A percentile compares a stretch with the other conserved stretches of the same genome.
Conservation (phyloP, 2,888 invertebrate genomes). For the Clitarchus hookeri region DNA sequence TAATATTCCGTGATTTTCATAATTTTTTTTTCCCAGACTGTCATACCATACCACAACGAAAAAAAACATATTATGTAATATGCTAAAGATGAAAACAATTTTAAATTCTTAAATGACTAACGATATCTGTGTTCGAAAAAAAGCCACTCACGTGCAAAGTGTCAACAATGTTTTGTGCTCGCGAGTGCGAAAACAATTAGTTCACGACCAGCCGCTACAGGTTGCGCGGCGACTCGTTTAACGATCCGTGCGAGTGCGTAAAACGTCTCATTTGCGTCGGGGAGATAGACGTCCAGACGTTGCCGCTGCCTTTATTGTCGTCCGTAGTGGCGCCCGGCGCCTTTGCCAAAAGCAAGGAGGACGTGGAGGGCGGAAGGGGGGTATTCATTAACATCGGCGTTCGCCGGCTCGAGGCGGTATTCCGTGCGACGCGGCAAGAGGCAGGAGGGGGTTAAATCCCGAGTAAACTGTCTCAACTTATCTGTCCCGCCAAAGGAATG, state of each 20-base stretch:
- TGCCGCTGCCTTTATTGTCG: background rate
- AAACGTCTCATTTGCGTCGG: background rate
- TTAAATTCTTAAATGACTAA: too few relatives aligned
- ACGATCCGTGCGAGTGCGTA: background rate
- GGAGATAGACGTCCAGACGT: background rate
- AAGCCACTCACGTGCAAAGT: too few relatives aligned
- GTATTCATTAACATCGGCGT: background rate
- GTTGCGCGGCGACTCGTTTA: background rate
- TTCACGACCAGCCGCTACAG: too few relatives aligned
- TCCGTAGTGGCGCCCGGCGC: background rate
- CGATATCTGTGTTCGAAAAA: too few relatives aligned
- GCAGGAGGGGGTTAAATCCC: background rate
- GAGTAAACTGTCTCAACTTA: slow-evolving; percentile 14
- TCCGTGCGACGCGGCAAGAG: background rate
- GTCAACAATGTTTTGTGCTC: too few relatives aligned
- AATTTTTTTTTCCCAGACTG: too few relatives aligned
- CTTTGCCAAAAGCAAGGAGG: background rate
- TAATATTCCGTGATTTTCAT: too few relatives aligned
- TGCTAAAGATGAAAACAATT: too few relatives aligned
- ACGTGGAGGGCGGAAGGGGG: too few relatives aligned
- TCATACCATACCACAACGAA: too few relatives aligned
- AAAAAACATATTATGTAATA: too few relatives aligned
- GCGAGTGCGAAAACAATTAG: too few relatives aligned
- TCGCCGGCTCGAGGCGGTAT: background rate
- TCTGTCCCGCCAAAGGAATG: background rate